Evolutionary conservation across 2,113 vertebrate species (phyloP), one percentile per base, ranked within the genome.

Genomic region (Aspidoscelis tigris): DNA sequence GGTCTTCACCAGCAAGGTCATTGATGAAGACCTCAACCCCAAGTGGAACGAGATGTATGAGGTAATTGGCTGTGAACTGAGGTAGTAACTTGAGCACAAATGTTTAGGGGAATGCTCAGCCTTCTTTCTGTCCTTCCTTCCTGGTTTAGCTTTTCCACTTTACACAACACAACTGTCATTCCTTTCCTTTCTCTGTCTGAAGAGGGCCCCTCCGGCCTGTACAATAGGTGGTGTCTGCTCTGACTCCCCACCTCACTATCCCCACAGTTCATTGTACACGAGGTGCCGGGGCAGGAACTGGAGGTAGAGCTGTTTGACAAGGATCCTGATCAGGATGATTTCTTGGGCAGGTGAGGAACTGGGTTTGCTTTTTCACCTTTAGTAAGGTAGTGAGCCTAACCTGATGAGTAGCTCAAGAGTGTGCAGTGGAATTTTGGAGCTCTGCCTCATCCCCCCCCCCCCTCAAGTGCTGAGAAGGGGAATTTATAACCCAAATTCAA

Each of bases 301-400:
- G 98, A 99, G 92, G 96, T 98, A 92, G 97, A 98, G 90, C 93
- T 99, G 61, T 98, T 98, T 94, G 98, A 99, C 95, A 98, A 99
- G 95, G 98, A 99, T 88, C 98, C 97, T 76, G 98, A 99, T 94
- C 96, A 99, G 95, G 98, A 99, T 92, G 98, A 99, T 91, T 98
- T 98, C 94, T 95, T 99, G 92, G 98, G 98, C 92, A 98, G 98
- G 98, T 99, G 95, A 93, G 92, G 55, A 61, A 47, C 66, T 58
- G 22, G 70, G 18, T 21, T 18, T 12, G 0, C 4, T 22, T 20
- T 66, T 26, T 61, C 70, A 80, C 33, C 43, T 58, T 64, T 50
- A 16, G 20, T 47, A 58, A 50, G 53, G 66, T 55, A 73, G 43
- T 86, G 55, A 76, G n/a, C 44, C 47, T 61, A 72, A 7, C 1